These are phyloP conservation scores for Sialia sialis DNA, from an alignment of 2,113 vertebrate genomes.

Conservation along the genomic window DNA sequence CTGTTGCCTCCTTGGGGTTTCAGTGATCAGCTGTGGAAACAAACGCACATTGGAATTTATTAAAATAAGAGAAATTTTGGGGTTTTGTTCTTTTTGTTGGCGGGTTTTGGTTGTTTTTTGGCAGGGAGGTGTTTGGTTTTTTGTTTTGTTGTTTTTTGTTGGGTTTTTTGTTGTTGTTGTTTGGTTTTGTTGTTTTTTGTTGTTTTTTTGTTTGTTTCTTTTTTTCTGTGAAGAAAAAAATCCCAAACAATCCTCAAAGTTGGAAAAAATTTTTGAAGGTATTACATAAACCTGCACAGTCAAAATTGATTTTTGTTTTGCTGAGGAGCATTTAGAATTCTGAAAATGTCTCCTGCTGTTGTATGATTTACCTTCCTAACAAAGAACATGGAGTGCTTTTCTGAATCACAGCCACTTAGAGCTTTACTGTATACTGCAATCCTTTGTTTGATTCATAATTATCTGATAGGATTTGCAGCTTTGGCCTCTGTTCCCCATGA, in stretches of 20 bases:
- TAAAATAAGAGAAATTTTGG: not conserved
- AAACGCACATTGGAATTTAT: not conserved
- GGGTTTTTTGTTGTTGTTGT: no score
- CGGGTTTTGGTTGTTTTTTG: not conserved
- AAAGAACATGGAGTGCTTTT: not conserved
- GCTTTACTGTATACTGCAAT: not conserved
- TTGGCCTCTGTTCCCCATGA: not conserved
- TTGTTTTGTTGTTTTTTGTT: no score
- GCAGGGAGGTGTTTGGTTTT: no score
- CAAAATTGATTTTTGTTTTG: not conserved
- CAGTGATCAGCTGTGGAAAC: not conserved
- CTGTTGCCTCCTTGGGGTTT: not conserved
- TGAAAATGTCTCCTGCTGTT: not conserved
- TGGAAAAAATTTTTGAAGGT: not conserved
- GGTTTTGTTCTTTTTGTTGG: not conserved
- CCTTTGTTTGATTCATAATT: not conserved
- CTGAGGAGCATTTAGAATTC: not conserved
- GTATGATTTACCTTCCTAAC: not conserved
- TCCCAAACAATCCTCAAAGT: not conserved
- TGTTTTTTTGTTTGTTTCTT: not conserved
- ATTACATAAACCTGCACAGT: not conserved
- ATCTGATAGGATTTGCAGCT: not conserved
- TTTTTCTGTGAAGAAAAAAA: not conserved
- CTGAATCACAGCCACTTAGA: not conserved
- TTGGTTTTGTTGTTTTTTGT: not conserved